These are phyloP conservation scores for Neodiprion virginianus DNA, from an alignment of 1,140 invertebrate genomes.

Conservation along the genomic window DNA sequence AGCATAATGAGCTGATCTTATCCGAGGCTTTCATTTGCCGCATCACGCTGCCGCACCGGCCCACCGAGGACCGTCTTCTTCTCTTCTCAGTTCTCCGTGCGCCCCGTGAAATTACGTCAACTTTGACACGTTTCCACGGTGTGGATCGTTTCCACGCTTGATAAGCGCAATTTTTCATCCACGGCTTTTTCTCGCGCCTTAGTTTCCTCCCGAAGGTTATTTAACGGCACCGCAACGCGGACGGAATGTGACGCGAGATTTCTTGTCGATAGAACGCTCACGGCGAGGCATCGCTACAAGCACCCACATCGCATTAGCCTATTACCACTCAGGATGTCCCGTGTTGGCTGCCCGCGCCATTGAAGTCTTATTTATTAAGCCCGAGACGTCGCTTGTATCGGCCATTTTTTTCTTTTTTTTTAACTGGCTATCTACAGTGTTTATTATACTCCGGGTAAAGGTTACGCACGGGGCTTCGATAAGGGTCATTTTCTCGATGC, in stretches of 20 bases:
- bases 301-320: slow-evolving; percentile 36
- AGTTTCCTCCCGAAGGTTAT: not conserved
- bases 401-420: slow-evolving; percentile 18
- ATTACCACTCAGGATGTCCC: slow-evolving; percentile 43
- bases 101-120: too few species aligned
- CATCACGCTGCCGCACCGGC: not conserved
- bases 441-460: slow-evolving; percentile 43
- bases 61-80: too few species aligned
- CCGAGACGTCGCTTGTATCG: slow-evolving; percentile 23
- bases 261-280: slow-evolving; percentile 10
- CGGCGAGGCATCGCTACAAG: slow-evolving; percentile 29
- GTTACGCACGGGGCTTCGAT: slow-evolving; percentile 41
- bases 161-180: too few species aligned
- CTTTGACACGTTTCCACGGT: too few species aligned
- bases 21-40: slow-evolving; percentile 4
- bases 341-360: slow-evolving; percentile 26
- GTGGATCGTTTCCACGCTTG: too few species aligned
- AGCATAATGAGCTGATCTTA: slow-evolving; percentile 7
- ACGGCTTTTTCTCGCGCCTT: not conserved
- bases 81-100: too few species aligned
- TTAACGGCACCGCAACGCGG: not conserved
- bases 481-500: slow-evolving; percentile 40
- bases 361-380: slow-evolving; percentile 49
- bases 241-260: slow-evolving; percentile 6
- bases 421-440: slow-evolving; percentile 40